Conservation (phyloP, 2,888 invertebrate species). For the Lasioglossum villosulum region DNA sequence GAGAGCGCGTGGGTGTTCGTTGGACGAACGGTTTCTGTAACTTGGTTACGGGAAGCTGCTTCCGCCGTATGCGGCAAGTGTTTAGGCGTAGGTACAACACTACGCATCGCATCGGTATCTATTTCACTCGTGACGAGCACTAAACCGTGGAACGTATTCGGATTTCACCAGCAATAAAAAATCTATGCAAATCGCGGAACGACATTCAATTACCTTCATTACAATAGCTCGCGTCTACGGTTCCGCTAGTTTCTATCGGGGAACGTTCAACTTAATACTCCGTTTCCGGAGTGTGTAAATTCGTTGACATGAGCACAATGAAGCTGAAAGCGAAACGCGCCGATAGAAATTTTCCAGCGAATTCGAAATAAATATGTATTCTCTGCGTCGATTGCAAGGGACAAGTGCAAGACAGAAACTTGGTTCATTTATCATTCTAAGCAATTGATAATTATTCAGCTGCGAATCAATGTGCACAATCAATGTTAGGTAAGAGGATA, state of each 20-base stretch:
- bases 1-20: conserved; percentile 53
- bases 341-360: not conserved
- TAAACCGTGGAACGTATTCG: conserved; percentile 20
- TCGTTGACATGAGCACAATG: not conserved
- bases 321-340: not conserved
- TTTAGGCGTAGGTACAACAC: conserved; percentile 40
- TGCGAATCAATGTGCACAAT: not conserved
- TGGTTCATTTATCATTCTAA: not conserved
- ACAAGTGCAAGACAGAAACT: not conserved
- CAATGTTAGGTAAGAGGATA: not conserved
- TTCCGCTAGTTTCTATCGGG: not conserved
- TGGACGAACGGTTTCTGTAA: conserved; percentile 55
- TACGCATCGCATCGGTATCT: conserved; percentile 26
- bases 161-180: conserved; percentile 36
- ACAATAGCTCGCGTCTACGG: conserved; percentile 13
- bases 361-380: not conserved
- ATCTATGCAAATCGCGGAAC: conserved; percentile 21
- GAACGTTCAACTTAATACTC: conserved; percentile 14
- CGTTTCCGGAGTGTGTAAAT: not conserved
- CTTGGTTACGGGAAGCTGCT: conserved; percentile 41
- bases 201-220: conserved; percentile 36
- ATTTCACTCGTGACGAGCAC: conserved; percentile 33
- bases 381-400: not conserved
- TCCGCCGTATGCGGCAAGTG: conserved; percentile 48
- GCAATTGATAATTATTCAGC: not conserved